Base-by-base conservation (phyloP, 2,113 vertebrate species). In the Silurus glanis region DNA sequence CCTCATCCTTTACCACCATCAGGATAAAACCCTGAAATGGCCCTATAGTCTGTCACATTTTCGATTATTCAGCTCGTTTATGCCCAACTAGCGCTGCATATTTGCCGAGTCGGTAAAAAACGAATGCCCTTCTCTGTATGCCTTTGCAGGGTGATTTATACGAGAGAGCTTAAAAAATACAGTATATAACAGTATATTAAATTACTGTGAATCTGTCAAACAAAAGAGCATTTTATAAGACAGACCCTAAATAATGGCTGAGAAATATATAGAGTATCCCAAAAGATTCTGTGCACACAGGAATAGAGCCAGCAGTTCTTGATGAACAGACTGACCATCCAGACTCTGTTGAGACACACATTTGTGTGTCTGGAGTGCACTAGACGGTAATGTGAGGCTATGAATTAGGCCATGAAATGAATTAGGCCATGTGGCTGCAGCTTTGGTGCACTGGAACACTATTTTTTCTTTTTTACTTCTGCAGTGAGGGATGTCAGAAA, bases 51-150 rank as follows among this genome's bases (percentile, higher is more conserved):
- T 84, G 84, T 90, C 83, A 80, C 86, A 80, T 85, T 80, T 84
- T 93, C 58, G 90, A 90, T 93, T 89, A 92, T 92, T 91, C 62
- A 92, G 69, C 74, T 72, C 62, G 56, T 85, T 83, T 83, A 66
- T 87, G 66, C 85, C 58, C 82, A 84, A 80, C n/a, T 76, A 56
- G 55, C 56, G 28, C 64, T 85, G 88, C 80, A 85, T 56, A 67
- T 80, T 75, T 81, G 76, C 47, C 67, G 80, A 80, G 58, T 67
- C 13, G 21, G 51, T 85, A 58, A 55, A 79, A 84, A 85, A 17
- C 55, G 49, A 21, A 28, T 53, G 71, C 56, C 72, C 61, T 87
- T 13, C 6, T 2, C 21, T 75, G 47, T 55, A 53, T n/a, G 66
- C 51, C 58, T 64, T 74, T 17, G 64, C 59, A 51, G 55, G 9